Percentiles rank a stretch among this genome's conserved stretches.
These are phyloP conservation scores for Diarsia dahlii DNA, from an alignment of 2,888 invertebrate species.

Conservation along the genomic window DNA sequence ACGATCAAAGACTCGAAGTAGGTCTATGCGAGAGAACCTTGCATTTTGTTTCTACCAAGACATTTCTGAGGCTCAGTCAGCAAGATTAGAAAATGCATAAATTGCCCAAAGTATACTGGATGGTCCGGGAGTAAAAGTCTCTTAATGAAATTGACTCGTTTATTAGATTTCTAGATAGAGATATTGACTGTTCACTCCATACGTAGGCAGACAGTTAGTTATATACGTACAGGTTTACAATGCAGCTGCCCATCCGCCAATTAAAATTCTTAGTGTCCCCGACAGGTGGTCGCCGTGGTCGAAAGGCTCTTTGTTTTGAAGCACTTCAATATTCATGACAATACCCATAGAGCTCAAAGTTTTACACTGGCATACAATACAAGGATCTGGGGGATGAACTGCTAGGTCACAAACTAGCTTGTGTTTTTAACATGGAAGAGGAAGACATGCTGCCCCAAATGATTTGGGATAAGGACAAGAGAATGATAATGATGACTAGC, in stretches of 20 bases:
- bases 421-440: background rate
- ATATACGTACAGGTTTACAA: background rate
- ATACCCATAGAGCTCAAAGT: background rate
- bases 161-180: background rate
- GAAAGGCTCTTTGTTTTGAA: conserved; percentile 21
- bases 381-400: background rate
- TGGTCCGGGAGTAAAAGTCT: background rate
- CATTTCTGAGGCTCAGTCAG: background rate
- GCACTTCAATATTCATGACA: background rate
- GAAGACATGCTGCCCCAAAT: no score
- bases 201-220: background rate
- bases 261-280: conserved; percentile 26
- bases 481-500: no score
- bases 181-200: background rate
- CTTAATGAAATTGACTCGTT: background rate
- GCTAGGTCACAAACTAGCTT: background rate
- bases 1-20: background rate
- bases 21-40: background rate
- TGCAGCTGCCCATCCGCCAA: conserved; percentile 22
- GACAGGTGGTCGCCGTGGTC: conserved; percentile 17
- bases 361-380: background rate
- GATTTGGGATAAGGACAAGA: no score
- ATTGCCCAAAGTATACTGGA: background rate
- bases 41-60: background rate
- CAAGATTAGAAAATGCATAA: background rate